Conservation (phyloP, 1,140 invertebrate species). For the Latrodectus geometricus region DNA sequence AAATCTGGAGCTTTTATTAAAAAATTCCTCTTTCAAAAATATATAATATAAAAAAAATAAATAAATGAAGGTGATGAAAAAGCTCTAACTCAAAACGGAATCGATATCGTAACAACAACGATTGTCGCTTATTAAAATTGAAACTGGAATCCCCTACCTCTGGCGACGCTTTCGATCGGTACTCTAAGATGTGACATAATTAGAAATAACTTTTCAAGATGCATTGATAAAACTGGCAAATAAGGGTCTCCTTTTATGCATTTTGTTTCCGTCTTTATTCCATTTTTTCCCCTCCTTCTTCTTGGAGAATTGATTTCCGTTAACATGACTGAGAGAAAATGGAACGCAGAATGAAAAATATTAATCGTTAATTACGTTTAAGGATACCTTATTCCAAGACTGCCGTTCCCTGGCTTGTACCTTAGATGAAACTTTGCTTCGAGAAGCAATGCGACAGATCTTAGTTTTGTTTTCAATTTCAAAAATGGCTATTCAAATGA, state of each 20-base stretch:
- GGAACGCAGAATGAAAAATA: conserved; percentile 3
- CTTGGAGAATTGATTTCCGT: conserved; percentile 23
- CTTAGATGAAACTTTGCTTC: background rate
- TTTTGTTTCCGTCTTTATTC: background rate
- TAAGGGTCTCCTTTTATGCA: background rate
- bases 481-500: background rate
- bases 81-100: background rate
- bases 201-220: conserved; percentile 38
- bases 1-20: background rate
- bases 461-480: background rate
- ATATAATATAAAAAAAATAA: background rate
- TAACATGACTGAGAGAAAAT: background rate
- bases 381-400: background rate
- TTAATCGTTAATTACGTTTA: conserved; percentile 32
- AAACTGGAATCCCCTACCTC: background rate
- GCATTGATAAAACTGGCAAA: conserved; percentile 24
- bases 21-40: background rate
- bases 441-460: background rate
- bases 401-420: background rate
- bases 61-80: conserved; percentile 1
- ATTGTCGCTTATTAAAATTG: conserved; percentile 41
- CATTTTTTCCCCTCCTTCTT: background rate
- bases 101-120: background rate
- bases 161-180: background rate
- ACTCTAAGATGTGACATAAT: conserved; percentile 17